phyloP scores from a whole-genome alignment of 2,797 vertebrate genomes.

The Capromys pilorides region DNA sequence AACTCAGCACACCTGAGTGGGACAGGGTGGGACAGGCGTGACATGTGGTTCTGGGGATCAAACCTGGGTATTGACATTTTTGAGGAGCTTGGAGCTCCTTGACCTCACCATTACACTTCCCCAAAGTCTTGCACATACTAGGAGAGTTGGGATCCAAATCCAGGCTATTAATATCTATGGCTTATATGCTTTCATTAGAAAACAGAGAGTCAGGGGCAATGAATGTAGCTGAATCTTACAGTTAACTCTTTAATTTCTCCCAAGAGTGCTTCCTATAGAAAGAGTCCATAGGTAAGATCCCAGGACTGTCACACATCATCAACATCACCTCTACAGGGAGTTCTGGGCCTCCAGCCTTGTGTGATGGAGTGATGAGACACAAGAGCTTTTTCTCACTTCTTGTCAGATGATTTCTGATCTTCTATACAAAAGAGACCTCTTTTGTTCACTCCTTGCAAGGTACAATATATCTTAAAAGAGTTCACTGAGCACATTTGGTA shows the following conservation, averaged over 20 bases:
- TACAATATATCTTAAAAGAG: slow-evolving; percentile 38
- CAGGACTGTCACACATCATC: background rate
- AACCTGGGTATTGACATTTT: too few relatives aligned
- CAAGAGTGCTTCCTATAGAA: background rate
- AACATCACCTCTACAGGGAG: background rate
- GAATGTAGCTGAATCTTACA: background rate
- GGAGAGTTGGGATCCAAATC: background rate
- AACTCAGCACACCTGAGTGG: too few relatives aligned
- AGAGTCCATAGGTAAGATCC: background rate
- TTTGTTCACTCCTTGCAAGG: slow-evolving; percentile 33
- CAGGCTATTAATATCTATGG: background rate
- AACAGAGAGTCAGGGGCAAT: background rate
- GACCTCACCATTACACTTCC: background rate
- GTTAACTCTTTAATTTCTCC: background rate
- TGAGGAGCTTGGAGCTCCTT: background rate
- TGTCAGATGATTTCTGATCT: slow-evolving; percentile 52
- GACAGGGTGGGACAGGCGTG: too few relatives aligned
- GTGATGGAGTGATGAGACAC: slow-evolving; percentile 26
- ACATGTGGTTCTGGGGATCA: too few relatives aligned
- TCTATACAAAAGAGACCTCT: background rate
- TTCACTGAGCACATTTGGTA: slow-evolving; percentile 30
- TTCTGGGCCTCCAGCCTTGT: background rate
- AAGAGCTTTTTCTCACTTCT: slow-evolving; percentile 21
- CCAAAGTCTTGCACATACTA: background rate
- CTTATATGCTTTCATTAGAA: background rate